Evolutionary conservation across 2,113 vertebrate species (phyloP).

Genomic region (Tragelaphus strepsiceros): DNA sequence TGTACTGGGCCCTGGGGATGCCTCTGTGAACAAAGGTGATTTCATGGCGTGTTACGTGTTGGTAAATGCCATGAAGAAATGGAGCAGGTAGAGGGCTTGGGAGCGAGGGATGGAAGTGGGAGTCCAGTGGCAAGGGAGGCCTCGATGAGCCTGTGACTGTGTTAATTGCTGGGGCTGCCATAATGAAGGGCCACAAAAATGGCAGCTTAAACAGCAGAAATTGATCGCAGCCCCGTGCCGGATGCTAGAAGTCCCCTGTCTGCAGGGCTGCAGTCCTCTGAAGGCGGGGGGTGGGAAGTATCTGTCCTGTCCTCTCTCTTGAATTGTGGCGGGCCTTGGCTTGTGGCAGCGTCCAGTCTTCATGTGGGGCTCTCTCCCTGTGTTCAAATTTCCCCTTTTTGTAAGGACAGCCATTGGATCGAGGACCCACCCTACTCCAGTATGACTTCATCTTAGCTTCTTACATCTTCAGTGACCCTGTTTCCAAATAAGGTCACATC

Average conservation of each 20-base stretch:
- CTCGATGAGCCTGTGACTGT: not conserved
- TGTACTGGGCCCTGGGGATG: not conserved
- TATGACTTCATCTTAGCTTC: not conserved
- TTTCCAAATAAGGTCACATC: not conserved
- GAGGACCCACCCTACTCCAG: not conserved
- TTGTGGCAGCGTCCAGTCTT: not conserved
- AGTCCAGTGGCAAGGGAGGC: not conserved
- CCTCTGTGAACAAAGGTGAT: fast-evolving
- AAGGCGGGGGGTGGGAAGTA: not conserved
- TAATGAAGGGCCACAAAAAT: fast-evolving
- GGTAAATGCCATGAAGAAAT: fast-evolving
- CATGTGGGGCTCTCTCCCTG: fast-evolving
- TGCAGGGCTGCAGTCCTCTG: fast-evolving
- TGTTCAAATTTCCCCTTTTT: not conserved
- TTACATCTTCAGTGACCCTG: not conserved
- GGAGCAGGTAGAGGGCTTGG: not conserved
- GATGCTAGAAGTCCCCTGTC: not conserved
- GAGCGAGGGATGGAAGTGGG: not conserved
- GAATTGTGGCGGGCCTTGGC: not conserved
- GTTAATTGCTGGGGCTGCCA: not conserved
- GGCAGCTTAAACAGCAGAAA: not conserved
- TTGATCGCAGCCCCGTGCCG: fast-evolving
- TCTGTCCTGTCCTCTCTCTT: not conserved
- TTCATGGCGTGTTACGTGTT: not conserved
- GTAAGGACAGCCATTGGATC: not conserved